phyloP scores from a whole-genome alignment of 2,888 invertebrate genomes.

The Leptura quadrifasciata region DNA sequence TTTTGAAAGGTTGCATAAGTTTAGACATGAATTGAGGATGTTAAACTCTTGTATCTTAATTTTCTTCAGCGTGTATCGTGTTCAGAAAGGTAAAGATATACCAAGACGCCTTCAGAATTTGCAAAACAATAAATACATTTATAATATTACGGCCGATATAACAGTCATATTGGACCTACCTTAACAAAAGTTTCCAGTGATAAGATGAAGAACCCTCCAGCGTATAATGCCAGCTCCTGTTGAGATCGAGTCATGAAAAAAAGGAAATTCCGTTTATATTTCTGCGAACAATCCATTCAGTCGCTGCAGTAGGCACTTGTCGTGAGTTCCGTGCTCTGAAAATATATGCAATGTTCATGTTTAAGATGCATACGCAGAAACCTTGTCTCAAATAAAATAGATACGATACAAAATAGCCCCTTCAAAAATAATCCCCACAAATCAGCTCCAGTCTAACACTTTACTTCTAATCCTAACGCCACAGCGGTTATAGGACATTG shows the following conservation, averaged over 20 bases:
- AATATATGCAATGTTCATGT: conserved; percentile 30
- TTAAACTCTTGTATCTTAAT: background rate
- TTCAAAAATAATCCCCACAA: too few species aligned
- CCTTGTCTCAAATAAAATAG: too few species aligned
- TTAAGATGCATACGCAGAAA: too few species aligned
- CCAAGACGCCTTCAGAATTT: conserved; percentile 78
- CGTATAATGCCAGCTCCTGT: conserved; percentile 74
- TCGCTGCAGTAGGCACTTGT: conserved; percentile 73
- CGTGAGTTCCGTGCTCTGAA: conserved; percentile 73
- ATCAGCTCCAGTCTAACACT: too few species aligned
- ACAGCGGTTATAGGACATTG: too few species aligned
- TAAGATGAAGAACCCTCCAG: conserved; percentile 74
- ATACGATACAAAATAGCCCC: too few species aligned
- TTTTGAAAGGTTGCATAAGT: too few species aligned
- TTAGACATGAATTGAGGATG: too few species aligned
- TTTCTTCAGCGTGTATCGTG: background rate
- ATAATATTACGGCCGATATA: background rate
- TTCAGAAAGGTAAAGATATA: conserved; percentile 75
- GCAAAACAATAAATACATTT: conserved; percentile 64
- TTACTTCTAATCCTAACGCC: too few species aligned
- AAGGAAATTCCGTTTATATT: conserved; percentile 72
- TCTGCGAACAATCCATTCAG: conserved; percentile 68
- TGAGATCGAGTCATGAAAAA: conserved; percentile 74
- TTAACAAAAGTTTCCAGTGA: conserved; percentile 75
- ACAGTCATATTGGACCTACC: conserved; percentile 66